Conservation (phyloP, 2,113 vertebrate species). For the Hemiprocne comata region DNA sequence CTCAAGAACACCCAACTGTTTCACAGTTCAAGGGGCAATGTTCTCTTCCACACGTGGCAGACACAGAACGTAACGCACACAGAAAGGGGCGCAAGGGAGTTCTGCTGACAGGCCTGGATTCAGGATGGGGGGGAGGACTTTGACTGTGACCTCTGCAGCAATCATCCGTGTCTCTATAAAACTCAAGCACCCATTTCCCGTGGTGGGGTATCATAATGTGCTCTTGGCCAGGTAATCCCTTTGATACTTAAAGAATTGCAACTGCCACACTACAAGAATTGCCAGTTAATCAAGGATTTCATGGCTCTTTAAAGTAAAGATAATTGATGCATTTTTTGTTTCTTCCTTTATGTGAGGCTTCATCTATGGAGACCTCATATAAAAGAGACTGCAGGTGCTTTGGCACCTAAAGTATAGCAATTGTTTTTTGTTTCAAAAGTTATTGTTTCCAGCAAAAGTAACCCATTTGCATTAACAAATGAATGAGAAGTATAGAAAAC, state of each 20-base stretch:
- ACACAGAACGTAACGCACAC: accelerated
- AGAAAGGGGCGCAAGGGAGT: background rate
- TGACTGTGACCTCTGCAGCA: background rate
- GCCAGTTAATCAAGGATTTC: background rate
- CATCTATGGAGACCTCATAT: background rate
- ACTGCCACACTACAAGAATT: background rate
- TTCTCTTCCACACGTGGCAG: background rate
- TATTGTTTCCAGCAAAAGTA: background rate
- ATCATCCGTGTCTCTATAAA: accelerated
- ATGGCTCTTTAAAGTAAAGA: background rate
- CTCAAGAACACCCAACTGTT: background rate
- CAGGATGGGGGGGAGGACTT: accelerated
- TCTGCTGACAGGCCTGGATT: background rate
- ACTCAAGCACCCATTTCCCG: background rate
- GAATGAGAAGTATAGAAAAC: constrained; percentile 1
- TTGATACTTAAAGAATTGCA: background rate
- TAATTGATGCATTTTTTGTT: background rate
- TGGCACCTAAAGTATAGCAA: background rate
- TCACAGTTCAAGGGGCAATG: background rate
- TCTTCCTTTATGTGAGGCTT: background rate
- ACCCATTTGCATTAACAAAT: constrained; percentile 18
- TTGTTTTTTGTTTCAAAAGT: background rate
- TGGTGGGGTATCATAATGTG: background rate
- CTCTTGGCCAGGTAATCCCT: background rate
- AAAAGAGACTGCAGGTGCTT: background rate